These are phyloP conservation scores for Antennarius striatus DNA, from an alignment of 2,113 vertebrate species.

Conservation along the genomic window DNA sequence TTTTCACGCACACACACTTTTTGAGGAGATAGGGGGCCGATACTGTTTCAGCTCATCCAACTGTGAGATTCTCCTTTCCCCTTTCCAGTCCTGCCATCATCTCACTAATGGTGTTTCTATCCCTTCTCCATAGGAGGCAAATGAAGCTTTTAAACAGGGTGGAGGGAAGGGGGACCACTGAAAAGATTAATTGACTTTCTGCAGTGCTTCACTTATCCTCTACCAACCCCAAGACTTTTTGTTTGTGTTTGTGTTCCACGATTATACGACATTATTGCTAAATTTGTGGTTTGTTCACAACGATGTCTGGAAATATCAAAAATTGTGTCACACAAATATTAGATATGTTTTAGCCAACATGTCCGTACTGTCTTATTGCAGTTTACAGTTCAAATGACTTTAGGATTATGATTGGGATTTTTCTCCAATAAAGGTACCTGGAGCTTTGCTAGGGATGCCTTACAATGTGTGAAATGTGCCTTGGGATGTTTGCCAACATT, in stretches of 20 bases:
- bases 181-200: constrained; percentile 89
- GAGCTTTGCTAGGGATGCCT: too few species aligned
- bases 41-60: constrained; percentile 88
- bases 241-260: constrained; percentile 69
- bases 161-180: constrained; percentile 79
- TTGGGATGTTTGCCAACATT: too few species aligned
- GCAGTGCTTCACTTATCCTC: constrained; percentile 72
- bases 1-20: constrained; percentile 65
- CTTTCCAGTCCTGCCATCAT: constrained; percentile 83
- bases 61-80: constrained; percentile 92
- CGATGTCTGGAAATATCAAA: constrained; percentile 59
- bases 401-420: too few species aligned
- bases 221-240: constrained; percentile 67
- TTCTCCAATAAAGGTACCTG: too few species aligned
- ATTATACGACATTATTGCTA: constrained; percentile 61
- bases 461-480: too few species aligned
- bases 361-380: constrained; percentile 24
- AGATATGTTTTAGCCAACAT: not conserved
- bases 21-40: constrained; percentile 66
- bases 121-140: constrained; percentile 94
- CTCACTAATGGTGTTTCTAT: constrained; percentile 95
- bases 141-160: constrained; percentile 93
- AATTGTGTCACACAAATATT: constrained; percentile 43
- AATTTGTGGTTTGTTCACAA: constrained; percentile 56
- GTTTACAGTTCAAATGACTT: not conserved